Evolutionary conservation across 2,888 invertebrate genomes (phyloP).

Genomic region (Priocnemis perturbator): DNA sequence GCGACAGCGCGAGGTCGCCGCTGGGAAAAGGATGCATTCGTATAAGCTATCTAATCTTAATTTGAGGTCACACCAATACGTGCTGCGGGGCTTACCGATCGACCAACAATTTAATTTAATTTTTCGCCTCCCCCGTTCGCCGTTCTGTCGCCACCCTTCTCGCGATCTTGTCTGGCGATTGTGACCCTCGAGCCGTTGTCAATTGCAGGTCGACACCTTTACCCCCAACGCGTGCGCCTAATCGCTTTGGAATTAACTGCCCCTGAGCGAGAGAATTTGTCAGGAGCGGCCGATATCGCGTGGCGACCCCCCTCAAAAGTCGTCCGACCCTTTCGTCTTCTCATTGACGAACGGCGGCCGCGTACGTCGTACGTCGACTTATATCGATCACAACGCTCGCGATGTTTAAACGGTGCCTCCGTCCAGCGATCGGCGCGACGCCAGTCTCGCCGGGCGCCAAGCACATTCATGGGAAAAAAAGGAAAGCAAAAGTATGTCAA

Average conservation of each 20-base stretch:
- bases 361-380: too few species aligned
- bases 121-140: slow-evolving; percentile 55
- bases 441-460: too few species aligned
- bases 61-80: too few species aligned
- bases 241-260: slow-evolving; percentile 72
- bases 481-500: neutral
- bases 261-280: slow-evolving; percentile 45
- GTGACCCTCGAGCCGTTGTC: slow-evolving; percentile 62
- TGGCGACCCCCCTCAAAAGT: slow-evolving; percentile 2
- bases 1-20: too few species aligned
- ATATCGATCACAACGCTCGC: too few species aligned
- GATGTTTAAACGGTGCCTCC: too few species aligned
- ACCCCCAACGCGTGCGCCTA: slow-evolving; percentile 71
- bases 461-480: too few species aligned
- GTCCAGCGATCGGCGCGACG: too few species aligned
- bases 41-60: too few species aligned
- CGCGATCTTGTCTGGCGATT: slow-evolving; percentile 37
- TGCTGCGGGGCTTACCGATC: slow-evolving; percentile 1
- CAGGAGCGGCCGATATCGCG: slow-evolving; percentile 29
- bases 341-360: too few species aligned
- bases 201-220: slow-evolving; percentile 73
- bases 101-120: slow-evolving; percentile 64
- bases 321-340: neutral
- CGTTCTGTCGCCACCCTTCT: slow-evolving; percentile 12
- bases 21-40: slow-evolving; percentile 2